phyloP scores from a whole-genome alignment of 2,888 invertebrate species.

The Drosophila kambysellisi region DNA sequence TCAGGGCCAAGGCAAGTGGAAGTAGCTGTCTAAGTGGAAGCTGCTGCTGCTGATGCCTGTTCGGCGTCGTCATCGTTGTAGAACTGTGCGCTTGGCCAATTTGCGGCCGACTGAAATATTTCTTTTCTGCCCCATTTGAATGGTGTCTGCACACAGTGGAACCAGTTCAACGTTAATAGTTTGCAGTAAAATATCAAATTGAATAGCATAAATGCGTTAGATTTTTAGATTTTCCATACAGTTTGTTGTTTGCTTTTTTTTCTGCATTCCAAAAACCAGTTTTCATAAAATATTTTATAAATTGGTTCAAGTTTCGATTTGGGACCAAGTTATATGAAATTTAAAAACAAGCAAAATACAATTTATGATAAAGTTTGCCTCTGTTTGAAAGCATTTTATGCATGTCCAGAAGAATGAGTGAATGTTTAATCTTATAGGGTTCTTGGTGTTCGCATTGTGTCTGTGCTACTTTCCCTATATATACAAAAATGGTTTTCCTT shows the following conservation, averaged over 20 bases:
- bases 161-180: background rate
- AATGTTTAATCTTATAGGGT: no score
- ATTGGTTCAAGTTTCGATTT: background rate
- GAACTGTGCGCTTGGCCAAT: slow-evolving; percentile 46
- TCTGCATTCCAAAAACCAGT: background rate
- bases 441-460: background rate
- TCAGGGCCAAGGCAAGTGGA: slow-evolving; percentile 12
- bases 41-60: slow-evolving; percentile 12
- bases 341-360: background rate
- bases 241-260: background rate
- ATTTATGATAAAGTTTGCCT: background rate
- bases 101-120: slow-evolving; percentile 47
- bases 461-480: background rate
- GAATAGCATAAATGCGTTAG: no score
- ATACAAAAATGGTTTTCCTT: background rate
- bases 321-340: background rate
- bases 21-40: slow-evolving; percentile 3
- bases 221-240: no score
- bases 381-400: background rate
- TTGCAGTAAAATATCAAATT: no score
- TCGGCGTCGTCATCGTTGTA: slow-evolving; percentile 26
- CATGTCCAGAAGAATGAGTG: no score
- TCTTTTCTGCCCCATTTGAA: slow-evolving; percentile 36
- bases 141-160: slow-evolving; percentile 51
- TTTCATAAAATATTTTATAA: background rate